phyloP scores from a whole-genome alignment of 2,797 vertebrate genomes.

The Florisuga fusca region DNA sequence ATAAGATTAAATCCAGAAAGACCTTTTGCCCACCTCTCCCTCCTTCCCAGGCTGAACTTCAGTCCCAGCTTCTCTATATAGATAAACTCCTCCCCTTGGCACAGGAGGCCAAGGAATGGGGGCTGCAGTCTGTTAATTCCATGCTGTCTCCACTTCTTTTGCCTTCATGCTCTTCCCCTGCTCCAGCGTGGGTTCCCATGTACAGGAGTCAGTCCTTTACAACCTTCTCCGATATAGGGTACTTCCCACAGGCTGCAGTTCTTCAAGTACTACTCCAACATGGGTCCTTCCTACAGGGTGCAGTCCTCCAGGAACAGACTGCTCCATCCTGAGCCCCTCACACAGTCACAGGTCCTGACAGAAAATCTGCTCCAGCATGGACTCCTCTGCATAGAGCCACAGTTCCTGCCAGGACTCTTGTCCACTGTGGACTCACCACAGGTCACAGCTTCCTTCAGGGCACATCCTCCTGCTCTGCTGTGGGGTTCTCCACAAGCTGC shows the following conservation, averaged over 20 bases:
- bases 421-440: neutral
- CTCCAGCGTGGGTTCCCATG: neutral
- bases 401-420: neutral
- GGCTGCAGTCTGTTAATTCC: neutral
- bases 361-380: neutral
- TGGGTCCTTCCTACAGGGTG: neutral
- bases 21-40: neutral
- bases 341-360: neutral
- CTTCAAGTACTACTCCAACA: neutral
- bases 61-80: neutral
- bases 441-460: neutral
- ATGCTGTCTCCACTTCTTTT: neutral
- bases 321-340: neutral
- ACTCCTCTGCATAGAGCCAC: too few species aligned
- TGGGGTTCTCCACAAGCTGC: neutral
- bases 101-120: rapidly evolving
- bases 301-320: neutral
- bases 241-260: neutral
- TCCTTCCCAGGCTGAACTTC: neutral
- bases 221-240: neutral
- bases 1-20: neutral
- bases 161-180: neutral
- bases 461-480: neutral
- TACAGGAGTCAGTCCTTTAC: neutral
- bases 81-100: neutral